phyloP scores from a whole-genome alignment of 2,888 invertebrate genomes.

The Eupithecia vulgata region DNA sequence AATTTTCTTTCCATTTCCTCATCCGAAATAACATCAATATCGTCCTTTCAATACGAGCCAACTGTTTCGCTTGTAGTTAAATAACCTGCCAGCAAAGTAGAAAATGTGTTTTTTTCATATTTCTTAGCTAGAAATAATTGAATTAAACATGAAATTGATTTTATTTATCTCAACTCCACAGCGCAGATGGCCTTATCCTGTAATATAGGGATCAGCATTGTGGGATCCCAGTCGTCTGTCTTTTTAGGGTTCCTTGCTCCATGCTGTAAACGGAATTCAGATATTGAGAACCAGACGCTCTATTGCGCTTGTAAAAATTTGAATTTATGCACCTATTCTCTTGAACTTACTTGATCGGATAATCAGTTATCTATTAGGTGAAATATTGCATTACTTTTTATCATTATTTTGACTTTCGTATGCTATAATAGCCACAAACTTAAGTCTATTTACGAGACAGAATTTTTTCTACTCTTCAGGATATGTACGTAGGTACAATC shows the following conservation, averaged over 20 bases:
- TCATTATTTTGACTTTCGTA: not conserved
- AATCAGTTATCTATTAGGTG: not conserved
- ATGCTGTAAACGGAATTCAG: not conserved
- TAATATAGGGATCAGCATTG: constrained; percentile 27
- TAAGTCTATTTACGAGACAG: not conserved
- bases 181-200: constrained; percentile 13
- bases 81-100: not conserved
- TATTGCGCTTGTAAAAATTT: not conserved
- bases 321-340: not conserved
- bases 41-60: not conserved
- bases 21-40: not conserved
- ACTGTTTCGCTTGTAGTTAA: not conserved
- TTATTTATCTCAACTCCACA: constrained; percentile 21
- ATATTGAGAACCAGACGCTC: not conserved
- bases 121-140: not conserved
- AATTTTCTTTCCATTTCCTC: not conserved
- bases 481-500: not conserved
- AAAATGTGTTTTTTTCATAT: not conserved
- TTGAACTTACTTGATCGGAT: not conserved
- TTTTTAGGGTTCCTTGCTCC: constrained; percentile 15
- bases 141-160: constrained; percentile 17
- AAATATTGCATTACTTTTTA: not conserved
- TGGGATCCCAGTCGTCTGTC: constrained; percentile 20
- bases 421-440: not conserved
- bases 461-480: too few relatives aligned